A percentile compares a stretch with the other conserved stretches of the same genome.
Evolutionary conservation across 1,140 invertebrate genomes (phyloP).

Genomic region (Panonychus citri): DNA sequence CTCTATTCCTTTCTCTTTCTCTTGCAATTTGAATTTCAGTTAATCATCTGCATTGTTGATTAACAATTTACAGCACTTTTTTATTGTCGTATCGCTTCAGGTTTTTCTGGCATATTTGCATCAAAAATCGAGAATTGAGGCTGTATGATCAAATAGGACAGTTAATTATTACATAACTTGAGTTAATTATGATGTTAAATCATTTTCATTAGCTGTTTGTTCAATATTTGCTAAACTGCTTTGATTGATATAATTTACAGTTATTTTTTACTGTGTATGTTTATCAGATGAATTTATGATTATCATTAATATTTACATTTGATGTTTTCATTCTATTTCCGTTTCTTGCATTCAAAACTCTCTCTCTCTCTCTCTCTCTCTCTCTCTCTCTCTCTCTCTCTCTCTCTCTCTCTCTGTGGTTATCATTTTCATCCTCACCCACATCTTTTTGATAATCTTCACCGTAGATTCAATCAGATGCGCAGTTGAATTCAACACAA

Average conservation of each 20-base stretch:
- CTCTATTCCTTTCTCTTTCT: neutral
- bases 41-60: neutral
- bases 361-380: neutral
- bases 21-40: neutral
- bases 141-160: neutral
- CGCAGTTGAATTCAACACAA: too few relatives aligned
- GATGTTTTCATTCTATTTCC: too few relatives aligned
- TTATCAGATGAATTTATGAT: too few relatives aligned
- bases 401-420: neutral
- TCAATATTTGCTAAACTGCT: too few relatives aligned
- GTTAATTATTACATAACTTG: neutral
- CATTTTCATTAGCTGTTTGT: too few relatives aligned
- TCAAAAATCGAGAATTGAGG: neutral
- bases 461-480: too few relatives aligned
- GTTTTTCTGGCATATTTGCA: neutral
- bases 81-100: neutral
- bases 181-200: neutral
- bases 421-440: neutral
- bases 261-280: too few relatives aligned
- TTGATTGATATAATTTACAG: too few relatives aligned
- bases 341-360: neutral
- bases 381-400: constrained; percentile 6
- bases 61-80: neutral
- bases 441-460: too few relatives aligned
- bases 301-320: too few relatives aligned